phyloP scores from a whole-genome alignment of 2,797 vertebrate species.

The Fringilla coelebs region DNA sequence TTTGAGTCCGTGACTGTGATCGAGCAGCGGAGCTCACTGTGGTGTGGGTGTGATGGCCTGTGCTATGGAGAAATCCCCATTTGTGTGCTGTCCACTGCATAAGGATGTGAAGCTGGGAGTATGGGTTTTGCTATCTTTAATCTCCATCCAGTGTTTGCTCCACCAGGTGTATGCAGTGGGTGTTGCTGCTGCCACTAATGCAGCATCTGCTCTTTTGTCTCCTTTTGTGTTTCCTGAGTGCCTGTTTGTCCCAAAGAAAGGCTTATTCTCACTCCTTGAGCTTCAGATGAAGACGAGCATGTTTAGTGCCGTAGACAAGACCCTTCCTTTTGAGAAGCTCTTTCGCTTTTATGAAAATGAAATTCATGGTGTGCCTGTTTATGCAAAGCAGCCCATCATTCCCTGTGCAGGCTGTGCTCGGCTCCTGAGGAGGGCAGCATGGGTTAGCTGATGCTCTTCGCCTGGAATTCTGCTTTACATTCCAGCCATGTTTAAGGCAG shows the following conservation, averaged over 20 bases:
- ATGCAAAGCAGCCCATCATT: background rate
- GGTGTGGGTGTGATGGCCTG: background rate
- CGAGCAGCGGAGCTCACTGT: background rate
- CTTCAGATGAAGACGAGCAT: background rate
- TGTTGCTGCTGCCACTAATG: background rate
- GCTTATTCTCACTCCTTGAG: background rate
- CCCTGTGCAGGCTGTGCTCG: background rate
- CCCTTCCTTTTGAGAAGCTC: background rate
- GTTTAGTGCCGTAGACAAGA: background rate
- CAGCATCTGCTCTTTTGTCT: background rate
- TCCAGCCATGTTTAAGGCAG: conserved; percentile 4
- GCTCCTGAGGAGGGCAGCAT: conserved; percentile 67
- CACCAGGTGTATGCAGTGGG: background rate
- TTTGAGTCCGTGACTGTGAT: background rate
- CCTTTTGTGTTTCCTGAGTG: background rate
- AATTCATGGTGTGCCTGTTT: background rate
- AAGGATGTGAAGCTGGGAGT: background rate
- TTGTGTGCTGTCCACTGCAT: accelerated
- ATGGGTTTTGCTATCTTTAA: background rate
- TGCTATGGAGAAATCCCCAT: background rate
- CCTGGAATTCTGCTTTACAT: background rate
- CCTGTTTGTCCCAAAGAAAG: background rate
- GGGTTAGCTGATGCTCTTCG: background rate
- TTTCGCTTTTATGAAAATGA: background rate
- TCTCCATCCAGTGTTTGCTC: background rate